Conservation (phyloP, 1,140 invertebrate genomes). For the Pseudoatta argentina region DNA sequence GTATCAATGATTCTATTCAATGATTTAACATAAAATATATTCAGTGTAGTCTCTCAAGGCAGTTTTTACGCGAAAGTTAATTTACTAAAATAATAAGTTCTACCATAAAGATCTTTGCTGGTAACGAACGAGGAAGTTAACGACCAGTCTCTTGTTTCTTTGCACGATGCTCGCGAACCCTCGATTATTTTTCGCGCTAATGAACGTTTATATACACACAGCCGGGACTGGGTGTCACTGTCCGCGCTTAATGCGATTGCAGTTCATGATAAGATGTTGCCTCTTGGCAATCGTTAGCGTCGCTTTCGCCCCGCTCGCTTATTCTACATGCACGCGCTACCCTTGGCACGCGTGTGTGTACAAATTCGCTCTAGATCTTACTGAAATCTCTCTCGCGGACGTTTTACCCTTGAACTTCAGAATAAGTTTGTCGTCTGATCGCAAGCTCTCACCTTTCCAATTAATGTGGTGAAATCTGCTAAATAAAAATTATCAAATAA, state of each 20-base stretch:
- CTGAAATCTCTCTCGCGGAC: constrained; percentile 64
- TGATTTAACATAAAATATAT: not conserved
- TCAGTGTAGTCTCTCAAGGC: not conserved
- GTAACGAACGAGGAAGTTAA: constrained; percentile 70
- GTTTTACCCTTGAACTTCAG: constrained; percentile 39
- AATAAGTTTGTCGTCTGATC: not conserved
- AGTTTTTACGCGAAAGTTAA: not conserved
- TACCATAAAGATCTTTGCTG: not conserved
- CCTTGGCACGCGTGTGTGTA: constrained; percentile 50
- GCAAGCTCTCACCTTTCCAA: not conserved
- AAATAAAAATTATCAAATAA: not conserved
- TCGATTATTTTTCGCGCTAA: constrained; percentile 86
- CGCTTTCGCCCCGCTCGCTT: constrained; percentile 68
- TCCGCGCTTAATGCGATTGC: constrained; percentile 85
- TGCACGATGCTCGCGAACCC: constrained; percentile 76
- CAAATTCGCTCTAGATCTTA: constrained; percentile 68
- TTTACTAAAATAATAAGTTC: constrained; percentile 43
- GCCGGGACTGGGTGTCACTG: constrained; percentile 81
- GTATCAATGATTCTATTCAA: not conserved
- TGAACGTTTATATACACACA: constrained; percentile 79
- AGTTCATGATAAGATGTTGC: constrained; percentile 83
- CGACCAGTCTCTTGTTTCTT: constrained; percentile 76
- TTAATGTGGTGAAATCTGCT: not conserved
- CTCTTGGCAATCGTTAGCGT: constrained; percentile 83
- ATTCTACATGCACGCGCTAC: constrained; percentile 58